These are phyloP conservation scores for Prolemur simus DNA, from an alignment of 2,113 vertebrate species.

Conservation along the genomic window DNA sequence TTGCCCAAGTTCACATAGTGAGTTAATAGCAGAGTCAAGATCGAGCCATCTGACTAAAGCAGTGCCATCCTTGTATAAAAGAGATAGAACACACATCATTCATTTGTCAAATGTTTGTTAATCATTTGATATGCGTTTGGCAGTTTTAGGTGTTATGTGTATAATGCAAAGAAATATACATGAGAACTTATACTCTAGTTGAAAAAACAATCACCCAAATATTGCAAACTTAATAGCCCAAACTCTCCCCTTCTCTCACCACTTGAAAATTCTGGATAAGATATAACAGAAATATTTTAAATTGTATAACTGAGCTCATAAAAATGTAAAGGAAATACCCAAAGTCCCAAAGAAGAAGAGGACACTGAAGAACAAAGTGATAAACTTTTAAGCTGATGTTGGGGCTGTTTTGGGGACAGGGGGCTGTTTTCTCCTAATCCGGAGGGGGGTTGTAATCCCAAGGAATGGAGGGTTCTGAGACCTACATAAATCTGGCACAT, in stretches of 20 bases:
- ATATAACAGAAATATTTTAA: background rate
- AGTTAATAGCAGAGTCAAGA: background rate
- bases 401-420: background rate
- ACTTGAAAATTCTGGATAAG: background rate
- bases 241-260: background rate
- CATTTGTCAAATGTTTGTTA: background rate
- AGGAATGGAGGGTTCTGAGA: background rate
- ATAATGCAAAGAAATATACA: background rate
- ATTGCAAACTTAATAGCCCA: background rate
- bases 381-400: too few species aligned
- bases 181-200: background rate
- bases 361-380: background rate
- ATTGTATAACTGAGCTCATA: background rate
- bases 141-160: background rate
- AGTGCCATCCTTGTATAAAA: background rate
- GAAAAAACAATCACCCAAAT: background rate
- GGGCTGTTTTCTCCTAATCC: background rate
- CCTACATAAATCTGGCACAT: background rate
- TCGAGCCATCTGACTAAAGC: background rate
- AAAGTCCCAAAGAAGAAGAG: background rate
- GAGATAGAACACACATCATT: background rate
- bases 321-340: background rate
- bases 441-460: background rate
- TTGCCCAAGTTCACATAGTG: background rate
- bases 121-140: background rate